Evolutionary conservation across 2,888 invertebrate species (phyloP).

Genomic region (Nymphalis polychloros): DNA sequence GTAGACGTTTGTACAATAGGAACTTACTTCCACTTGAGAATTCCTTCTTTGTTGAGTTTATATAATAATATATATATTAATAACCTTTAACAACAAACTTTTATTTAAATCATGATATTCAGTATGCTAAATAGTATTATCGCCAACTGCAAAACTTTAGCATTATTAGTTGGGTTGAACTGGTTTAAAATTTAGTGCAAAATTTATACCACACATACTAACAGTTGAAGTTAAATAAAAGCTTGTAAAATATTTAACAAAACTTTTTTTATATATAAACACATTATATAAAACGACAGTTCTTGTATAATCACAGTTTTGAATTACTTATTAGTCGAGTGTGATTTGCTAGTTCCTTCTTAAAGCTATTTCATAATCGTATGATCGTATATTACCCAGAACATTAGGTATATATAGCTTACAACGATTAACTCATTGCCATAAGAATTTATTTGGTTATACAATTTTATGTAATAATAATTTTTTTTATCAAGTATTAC

Average conservation of each 20-base stretch:
- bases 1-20: not conserved
- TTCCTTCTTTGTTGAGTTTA: not conserved
- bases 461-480: conserved; percentile 2
- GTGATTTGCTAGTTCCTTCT: not conserved
- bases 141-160: too few species aligned
- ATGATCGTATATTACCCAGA: not conserved
- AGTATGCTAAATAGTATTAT: too few species aligned
- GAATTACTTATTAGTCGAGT: not conserved
- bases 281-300: too few species aligned
- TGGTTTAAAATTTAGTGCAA: too few species aligned
- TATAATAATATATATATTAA: not conserved
- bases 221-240: not conserved
- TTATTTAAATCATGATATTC: too few species aligned
- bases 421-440: not conserved
- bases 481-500: not conserved
- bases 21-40: not conserved
- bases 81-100: too few species aligned
- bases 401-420: not conserved
- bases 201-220: not conserved
- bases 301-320: not conserved
- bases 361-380: not conserved
- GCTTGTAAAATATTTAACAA: not conserved
- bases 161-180: too few species aligned
- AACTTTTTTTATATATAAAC: not conserved
- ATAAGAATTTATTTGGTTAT: not conserved